Evolutionary conservation across 2,888 invertebrate genomes (phyloP), one percentile per base, ranked within the genome.

Genomic region (Ennomos fuscantarius): DNA sequence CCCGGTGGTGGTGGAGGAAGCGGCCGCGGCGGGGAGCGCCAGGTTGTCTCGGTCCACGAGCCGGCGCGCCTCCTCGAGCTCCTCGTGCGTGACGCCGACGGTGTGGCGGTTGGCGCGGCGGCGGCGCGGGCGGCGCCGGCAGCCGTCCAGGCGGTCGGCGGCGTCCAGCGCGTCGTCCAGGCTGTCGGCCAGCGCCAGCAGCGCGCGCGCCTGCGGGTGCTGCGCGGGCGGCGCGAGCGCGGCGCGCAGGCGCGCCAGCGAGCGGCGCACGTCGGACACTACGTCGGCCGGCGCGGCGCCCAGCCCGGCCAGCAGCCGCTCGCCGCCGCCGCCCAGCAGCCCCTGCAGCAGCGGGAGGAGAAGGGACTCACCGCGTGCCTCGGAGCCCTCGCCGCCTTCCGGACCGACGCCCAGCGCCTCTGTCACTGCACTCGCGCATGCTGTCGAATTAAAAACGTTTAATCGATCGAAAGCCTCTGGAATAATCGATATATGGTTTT

Each of bases 11-110:
- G 92, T 86, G 8, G 93, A 93, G 48, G 89, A 82, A 60, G 93
- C 89, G 24, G 58, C 66, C 1, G 77, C 75, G 2, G 73, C 66
- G 11, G 65, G 70, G 9, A 74, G 71, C 69, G 82, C 61, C 62
- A 92, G 71, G 10, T 81, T 77, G 57, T 82, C 85, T 8, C 81
- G 73, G 81, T 96, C 95, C 66, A 97, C 94, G 74, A 96, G 93
- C 55, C 95, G 94, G 43, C 97, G 93, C 0, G 97, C 97, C 70
- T 95, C 94, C 2, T 95, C 96, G 31, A 97, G 84, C 74, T 97
- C 97, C 78, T 96, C 96, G 42, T 94, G 93, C 37, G 96, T 96
- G 12, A 97, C 97, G 44, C 96, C 97, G 15, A 97, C 96, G 0
- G 97, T 97, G 81, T 97, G 96, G 0, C 97, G 88, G 44, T 94